Evolutionary conservation across 2,797 vertebrate species (phyloP), one percentile per base, ranked within the genome.

Genomic region (Xenentodon cancila): DNA sequence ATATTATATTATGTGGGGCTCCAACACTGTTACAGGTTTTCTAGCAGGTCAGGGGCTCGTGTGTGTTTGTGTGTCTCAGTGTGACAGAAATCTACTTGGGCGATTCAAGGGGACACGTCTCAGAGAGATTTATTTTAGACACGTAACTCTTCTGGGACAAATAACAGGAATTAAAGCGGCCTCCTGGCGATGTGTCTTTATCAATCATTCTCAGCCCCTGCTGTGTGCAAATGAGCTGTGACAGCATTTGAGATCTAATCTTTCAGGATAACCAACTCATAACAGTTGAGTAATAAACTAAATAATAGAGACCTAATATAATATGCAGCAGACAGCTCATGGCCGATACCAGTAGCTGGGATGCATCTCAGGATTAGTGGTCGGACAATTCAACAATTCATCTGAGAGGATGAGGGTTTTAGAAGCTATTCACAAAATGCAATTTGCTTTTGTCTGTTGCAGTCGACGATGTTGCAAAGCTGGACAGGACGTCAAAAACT

Each of bases 401-500:
- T 59, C 20, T 55, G 22, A 42, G 52, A 66, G 45, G 22, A 53
- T 51, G 32, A 42, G n/a, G 27, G 5, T 47, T 56, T 66, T 27
- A 7, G 18, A 56, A 34, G 27, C 50, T 34, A 47, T 49, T 71
- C 20, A 53, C 6, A 13, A 13, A 4, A 7, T 64, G 17, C 7
- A 54, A 49, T 73, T 73, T 65, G 9, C 34, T 68, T 79, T 66
- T 51, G 27, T 25, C 56, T 51, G 47, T 82, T 68, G 44, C 46
- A 93, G 91, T 54, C 86, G 92, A 19, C 92, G 93, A 88, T 93
- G 93, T 92, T 94, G 93, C 65, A 94, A 92, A 84, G 97, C 94
- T 1, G 96, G 96, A 81, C 96, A 96, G 89, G 96, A 98, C 80
- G 93, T 97, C 57, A 95, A 93, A 91, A 96, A 95, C 54, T 98